These are phyloP conservation scores for Epinotia demarniana DNA, from an alignment of 2,888 invertebrate genomes.

Conservation along the genomic window DNA sequence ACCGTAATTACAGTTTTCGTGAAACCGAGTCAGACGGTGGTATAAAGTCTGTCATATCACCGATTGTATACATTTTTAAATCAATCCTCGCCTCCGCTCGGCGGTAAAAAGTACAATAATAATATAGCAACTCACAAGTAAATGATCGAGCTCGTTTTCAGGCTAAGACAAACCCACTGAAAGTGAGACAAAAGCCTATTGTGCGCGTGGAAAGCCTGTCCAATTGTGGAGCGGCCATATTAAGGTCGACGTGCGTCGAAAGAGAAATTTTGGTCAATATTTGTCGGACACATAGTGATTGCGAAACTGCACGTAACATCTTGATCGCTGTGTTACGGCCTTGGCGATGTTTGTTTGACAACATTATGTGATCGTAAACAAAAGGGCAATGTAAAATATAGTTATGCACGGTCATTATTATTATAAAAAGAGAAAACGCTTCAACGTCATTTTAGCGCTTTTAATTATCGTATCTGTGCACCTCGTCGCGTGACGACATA, in stretches of 20 bases:
- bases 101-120: background rate
- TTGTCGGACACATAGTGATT: slow-evolving; percentile 58
- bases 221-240: slow-evolving; percentile 53
- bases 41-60: background rate
- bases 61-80: background rate
- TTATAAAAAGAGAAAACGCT: slow-evolving; percentile 13
- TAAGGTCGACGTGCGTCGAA: slow-evolving; percentile 55
- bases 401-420: slow-evolving; percentile 14
- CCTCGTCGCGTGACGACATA: too few species aligned
- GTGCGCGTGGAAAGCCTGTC: slow-evolving; percentile 62
- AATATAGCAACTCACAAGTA: background rate
- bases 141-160: slow-evolving; percentile 25
- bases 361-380: slow-evolving; percentile 31
- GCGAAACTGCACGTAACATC: slow-evolving; percentile 52
- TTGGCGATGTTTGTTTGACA: slow-evolving; percentile 39
- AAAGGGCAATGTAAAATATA: background rate
- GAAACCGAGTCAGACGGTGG: too few species aligned
- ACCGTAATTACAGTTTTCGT: too few species aligned
- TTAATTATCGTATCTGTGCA: too few species aligned
- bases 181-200: slow-evolving; percentile 38
- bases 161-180: slow-evolving; percentile 37
- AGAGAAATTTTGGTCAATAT: slow-evolving; percentile 79
- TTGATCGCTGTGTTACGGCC: slow-evolving; percentile 39
- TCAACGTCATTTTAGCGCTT: background rate
- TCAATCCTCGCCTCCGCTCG: background rate